A percentile compares a stretch with the other conserved stretches of the same genome.
phyloP scores from a whole-genome alignment of 2,113 vertebrate genomes.

The Ancistrus triradiatus region DNA sequence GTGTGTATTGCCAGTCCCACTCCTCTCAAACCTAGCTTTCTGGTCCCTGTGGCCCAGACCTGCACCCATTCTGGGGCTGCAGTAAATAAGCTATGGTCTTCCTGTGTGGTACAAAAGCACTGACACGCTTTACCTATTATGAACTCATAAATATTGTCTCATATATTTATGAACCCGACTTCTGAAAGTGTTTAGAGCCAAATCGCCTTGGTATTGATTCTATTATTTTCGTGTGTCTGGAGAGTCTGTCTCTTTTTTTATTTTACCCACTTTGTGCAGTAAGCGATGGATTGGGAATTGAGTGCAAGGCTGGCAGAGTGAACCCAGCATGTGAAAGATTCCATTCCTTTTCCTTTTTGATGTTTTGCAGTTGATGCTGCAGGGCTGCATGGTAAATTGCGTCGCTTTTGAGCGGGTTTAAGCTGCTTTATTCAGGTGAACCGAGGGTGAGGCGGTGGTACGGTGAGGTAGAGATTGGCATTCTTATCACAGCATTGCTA shows the following conservation, averaged over 20 bases:
- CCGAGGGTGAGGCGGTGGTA: not conserved
- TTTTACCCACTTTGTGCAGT: constrained; percentile 6
- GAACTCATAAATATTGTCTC: constrained; percentile 33
- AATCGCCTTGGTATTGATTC: constrained; percentile 33
- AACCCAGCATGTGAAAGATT: not conserved
- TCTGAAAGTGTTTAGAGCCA: constrained; percentile 31
- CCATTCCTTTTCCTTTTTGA: constrained; percentile 21
- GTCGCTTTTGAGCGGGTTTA: constrained; percentile 15
- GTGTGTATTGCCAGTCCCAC: too few species aligned
- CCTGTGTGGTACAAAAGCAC: constrained; percentile 29
- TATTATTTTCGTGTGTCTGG: constrained; percentile 2
- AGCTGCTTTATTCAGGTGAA: constrained; percentile 18
- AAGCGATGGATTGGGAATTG: constrained; percentile 6
- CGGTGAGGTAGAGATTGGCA: not conserved
- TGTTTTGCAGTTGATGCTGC: constrained; percentile 21
- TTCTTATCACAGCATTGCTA: constrained; percentile 2
- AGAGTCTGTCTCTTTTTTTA: constrained; percentile 14
- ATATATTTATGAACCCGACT: constrained; percentile 31
- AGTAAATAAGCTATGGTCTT: not conserved
- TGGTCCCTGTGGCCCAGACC: too few species aligned
- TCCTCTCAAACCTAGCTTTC: too few species aligned
- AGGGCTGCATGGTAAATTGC: constrained; percentile 21
- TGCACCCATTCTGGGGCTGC: too few species aligned
- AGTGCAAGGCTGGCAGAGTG: not conserved
- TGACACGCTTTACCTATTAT: constrained; percentile 18